Evolutionary conservation across 1,140 invertebrate species (phyloP), one percentile per base, ranked within the genome.

Genomic region (Trachymyrmex septentrionalis): DNA sequence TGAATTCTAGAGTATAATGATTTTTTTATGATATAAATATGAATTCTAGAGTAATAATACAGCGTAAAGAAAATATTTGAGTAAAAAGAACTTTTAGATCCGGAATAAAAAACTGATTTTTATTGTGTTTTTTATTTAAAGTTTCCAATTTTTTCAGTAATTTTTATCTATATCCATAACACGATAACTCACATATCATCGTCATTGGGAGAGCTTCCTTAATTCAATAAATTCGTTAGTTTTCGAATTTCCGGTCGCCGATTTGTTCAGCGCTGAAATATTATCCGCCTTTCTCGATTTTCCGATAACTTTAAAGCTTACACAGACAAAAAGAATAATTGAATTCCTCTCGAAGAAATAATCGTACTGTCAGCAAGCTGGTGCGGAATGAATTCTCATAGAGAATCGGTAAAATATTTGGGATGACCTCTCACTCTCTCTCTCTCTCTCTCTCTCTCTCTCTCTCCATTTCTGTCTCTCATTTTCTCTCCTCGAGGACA

Each of bases 371-470:
- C 80, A 75, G 80, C 55, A 84, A 84, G 24, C 57, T 73, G 69
- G 69, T 14, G 55, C 57, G 19, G n/a, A 84, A 63, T 84, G 80
- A 84, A 84, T 84, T 84, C 69, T 84, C 80, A 82, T 82, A 84
- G 80, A 84, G 69, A 82, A 84, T 61, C 55, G 69, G 55, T 84
- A 75, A 84, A 84, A 75, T 84, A 84, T 84, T 84, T 75, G 69
- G 44, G 14, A 34, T 69, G 34, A 61, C 55, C 48, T 59, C 24
- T 61, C 19, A 21, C 12, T 44, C 34, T 34, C 21, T 55, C n/a
- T 30, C 30, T 59, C 50, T 2, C 19, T 48, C 61, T 27, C 27
- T 38, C 48, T 72, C 24, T 61, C 19, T 21, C 12, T 44, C 21
- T 24, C 21, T 55, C n/a, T 48, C 50, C 44, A 27, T n/a, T 53